Evolutionary conservation across 2,797 vertebrate species (phyloP).

Genomic region (Acrossocheilus wenchowensis): DNA sequence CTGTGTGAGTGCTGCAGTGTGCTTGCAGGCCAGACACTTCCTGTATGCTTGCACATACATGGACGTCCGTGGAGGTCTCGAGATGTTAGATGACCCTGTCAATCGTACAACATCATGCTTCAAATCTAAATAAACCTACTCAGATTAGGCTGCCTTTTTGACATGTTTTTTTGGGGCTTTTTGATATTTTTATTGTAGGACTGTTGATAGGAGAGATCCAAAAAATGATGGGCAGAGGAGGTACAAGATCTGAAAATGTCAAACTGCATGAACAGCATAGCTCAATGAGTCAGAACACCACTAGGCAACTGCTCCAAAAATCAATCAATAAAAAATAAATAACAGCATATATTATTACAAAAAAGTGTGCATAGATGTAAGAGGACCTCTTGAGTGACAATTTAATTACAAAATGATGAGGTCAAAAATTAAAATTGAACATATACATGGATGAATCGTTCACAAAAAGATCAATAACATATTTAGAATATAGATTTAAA

Average conservation of each 20-base stretch:
- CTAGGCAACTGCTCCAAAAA: background rate
- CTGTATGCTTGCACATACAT: conserved; percentile 12
- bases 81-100: conserved; percentile 1
- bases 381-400: background rate
- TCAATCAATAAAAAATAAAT: background rate
- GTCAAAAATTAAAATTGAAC: background rate
- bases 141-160: conserved; percentile 4
- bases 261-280: background rate
- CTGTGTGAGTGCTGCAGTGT: conserved; percentile 48
- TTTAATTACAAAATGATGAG: background rate
- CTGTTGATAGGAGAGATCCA: background rate
- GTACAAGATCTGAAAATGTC: background rate
- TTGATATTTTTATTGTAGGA: background rate
- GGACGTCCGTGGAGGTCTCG: background rate
- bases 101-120: background rate
- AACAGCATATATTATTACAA: background rate
- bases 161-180: background rate
- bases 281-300: background rate
- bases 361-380: background rate
- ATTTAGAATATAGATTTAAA: background rate
- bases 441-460: background rate
- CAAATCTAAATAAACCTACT: conserved; percentile 6
- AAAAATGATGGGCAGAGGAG: background rate
- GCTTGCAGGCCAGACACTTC: conserved; percentile 15
- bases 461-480: background rate